Evolutionary conservation across 1,140 invertebrate species (phyloP).

Genomic region (Drosophila littoralis): DNA sequence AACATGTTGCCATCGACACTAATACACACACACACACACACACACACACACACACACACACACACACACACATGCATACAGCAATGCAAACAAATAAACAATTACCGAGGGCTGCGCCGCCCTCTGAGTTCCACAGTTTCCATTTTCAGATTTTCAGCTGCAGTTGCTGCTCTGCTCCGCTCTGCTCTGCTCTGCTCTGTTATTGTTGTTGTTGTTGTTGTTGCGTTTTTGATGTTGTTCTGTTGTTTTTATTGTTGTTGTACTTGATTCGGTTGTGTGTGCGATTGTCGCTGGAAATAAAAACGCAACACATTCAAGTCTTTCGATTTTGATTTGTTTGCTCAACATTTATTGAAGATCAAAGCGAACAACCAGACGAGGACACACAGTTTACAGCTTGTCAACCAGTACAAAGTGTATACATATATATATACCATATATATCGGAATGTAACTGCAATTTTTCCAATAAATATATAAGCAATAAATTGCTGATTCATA

Average conservation of each 20-base stretch:
- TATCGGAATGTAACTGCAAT: conserved; percentile 11
- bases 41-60: neutral
- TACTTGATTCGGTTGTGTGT: conserved; percentile 6
- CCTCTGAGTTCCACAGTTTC: conserved; percentile 9
- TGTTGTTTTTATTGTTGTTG: conserved; percentile 28
- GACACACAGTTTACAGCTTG: conserved; percentile 42
- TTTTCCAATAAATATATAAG: conserved; percentile 67
- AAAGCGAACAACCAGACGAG: conserved; percentile 47
- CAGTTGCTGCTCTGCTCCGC: conserved; percentile 53
- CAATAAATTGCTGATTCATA: conserved; percentile 55
- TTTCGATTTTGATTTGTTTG: conserved; percentile 70
- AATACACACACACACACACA: conserved; percentile 41
- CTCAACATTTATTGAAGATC: conserved; percentile 78
- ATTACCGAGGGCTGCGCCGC: conserved; percentile 48
- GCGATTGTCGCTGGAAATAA: conserved; percentile 54
- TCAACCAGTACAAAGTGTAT: conserved; percentile 41
- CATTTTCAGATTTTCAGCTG: conserved; percentile 41
- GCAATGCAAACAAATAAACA: conserved; percentile 58
- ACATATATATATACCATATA: conserved; percentile 16
- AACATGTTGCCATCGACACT: conserved; percentile 71
- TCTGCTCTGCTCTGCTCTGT: too few relatives aligned
- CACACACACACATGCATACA: neutral
- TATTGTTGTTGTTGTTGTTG: conserved; percentile 31
- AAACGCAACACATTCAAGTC: conserved; percentile 56
- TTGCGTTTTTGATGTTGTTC: conserved; percentile 45